Base-by-base conservation (phyloP, 2,113 vertebrate species). In the Tragelaphus scriptus region DNA sequence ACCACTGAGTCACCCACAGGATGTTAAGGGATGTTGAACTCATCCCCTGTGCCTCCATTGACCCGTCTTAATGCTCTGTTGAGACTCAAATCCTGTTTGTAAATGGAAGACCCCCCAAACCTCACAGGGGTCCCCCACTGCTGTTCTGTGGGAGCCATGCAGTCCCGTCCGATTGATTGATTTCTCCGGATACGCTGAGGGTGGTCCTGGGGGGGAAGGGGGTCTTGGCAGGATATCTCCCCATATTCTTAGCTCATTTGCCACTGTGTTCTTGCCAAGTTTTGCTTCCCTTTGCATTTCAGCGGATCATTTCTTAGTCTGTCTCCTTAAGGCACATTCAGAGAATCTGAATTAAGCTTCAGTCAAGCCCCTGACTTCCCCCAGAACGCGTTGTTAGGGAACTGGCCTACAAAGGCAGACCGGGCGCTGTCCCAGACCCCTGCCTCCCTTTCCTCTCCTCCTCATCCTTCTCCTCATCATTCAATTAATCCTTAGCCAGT, bases 261-360 rank as follows among this genome's bases (percentile, higher is more conserved):
- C 97, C 88, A 96, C 94, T 97, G 59, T 51, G 90, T 44, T 61
- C 44, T 94, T 96, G 98, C 97, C 97, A 95, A 90, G 94, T 97
- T 98, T 98, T 82, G 84, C 92, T 91, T 96, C 96, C 82, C 2
- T 3, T 82, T 87, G 55, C 77, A 89, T 95, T 93, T 98, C 85
- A 94, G 93, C 82, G 56, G 97, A 94, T 96, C 36, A 89, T 85
- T 97, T 88, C 94, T 93, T 96, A 75, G 96, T 94, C 85, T 90
- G 53, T 49, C 96, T 97, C 96, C 95, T 98, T 96, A 97, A 96
- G 97, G 96, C 96, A 98, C 97, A 98, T 93, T 98, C 88, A 97
- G 85, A 98, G 96, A 97, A 97, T 98, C 89, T 98, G 97, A 98
- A 98, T 97, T 94, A 97, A 95, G 93, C 87, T 92, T 96, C 93